Evolutionary conservation across 2,113 vertebrate species (phyloP), one percentile per base, ranked within the genome.

Genomic region (Acrocephalus kingi): DNA sequence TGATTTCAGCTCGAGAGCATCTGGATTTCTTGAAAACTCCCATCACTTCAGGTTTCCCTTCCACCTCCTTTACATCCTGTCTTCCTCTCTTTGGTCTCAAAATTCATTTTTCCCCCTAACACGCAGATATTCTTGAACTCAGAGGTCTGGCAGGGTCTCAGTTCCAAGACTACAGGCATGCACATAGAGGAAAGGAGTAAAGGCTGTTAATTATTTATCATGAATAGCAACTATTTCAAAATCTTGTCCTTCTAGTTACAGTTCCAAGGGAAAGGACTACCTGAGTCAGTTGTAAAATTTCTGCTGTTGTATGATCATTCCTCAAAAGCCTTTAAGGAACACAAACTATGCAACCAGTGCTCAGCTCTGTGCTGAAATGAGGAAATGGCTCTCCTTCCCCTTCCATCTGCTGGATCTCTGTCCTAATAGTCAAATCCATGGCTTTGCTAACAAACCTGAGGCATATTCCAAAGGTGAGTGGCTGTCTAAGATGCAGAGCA

Each of bases 1-100:
- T 55, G 68, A 96, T 94, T 97, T 97, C 95, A 94, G 95, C 79
- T 76, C 21, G 3, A 82, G 69, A 96, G 69, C 97, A 98, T 97
- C 94, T 97, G 97, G 96, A 94, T 96, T 89, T 85, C 37, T 64
- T 74, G 75, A 80, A 88, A 87, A 41, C 35, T 85, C 67, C 78
- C 75, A 90, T 90, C 37, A 85, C 52, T 90, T 90, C 71, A 74
- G 51, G 59, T 88, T 83, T 96, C 43, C 46, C 55, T 78, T 74
- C 56, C 30, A 64, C 59, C 39, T 92, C 48, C 56, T 88, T 95
- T 90, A 61, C 25, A 87, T 91, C 85, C 88, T 72, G 43, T 79
- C 93, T 94, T 95, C 67, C 58, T 88, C 64, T 85, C 49, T 77
- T 90, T 52, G n/a, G 33, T 66, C 75, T 56, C 79, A 67, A 90